Percentiles rank a stretch among this genome's conserved stretches.
Evolutionary conservation across 1,140 invertebrate genomes (phyloP).

Genomic region (Heliconius himera): DNA sequence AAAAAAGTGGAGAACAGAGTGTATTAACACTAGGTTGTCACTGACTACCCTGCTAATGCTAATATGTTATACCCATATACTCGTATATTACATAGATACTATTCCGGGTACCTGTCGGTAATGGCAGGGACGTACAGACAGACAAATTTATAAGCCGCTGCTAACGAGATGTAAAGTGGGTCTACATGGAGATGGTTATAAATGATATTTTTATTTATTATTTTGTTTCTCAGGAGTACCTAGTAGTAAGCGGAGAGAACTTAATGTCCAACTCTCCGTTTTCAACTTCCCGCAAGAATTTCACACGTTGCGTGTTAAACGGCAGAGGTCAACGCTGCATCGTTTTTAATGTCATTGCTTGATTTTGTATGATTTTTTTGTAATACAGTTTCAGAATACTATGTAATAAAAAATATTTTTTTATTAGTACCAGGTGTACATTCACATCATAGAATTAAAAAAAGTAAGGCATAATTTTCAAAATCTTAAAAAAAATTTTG

Average conservation of each 20-base stretch:
- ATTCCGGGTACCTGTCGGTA: slow-evolving; percentile 23
- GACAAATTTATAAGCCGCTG: slow-evolving; percentile 56
- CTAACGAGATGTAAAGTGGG: slow-evolving; percentile 49
- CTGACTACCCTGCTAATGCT: not conserved
- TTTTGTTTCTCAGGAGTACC: not conserved
- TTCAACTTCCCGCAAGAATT: too few relatives aligned
- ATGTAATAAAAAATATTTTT: too few relatives aligned
- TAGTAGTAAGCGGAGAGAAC: too few relatives aligned
- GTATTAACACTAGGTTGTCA: not conserved
- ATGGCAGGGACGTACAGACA: slow-evolving; percentile 44
- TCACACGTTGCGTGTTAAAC: not conserved
- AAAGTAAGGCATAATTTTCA: too few relatives aligned
- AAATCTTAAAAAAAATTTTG: too few relatives aligned
- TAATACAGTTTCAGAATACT: too few relatives aligned
- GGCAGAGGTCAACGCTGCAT: not conserved
- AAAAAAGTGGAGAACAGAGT: too few relatives aligned
- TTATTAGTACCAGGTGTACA: too few relatives aligned
- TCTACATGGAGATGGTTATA: slow-evolving; percentile 13
- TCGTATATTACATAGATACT: not conserved
- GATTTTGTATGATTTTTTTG: too few relatives aligned
- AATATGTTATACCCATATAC: not conserved
- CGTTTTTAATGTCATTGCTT: too few relatives aligned
- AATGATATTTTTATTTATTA: not conserved
- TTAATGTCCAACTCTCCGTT: too few relatives aligned
- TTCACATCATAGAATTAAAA: too few relatives aligned